Conservation (phyloP, 2,113 vertebrate genomes). For the Syngnathus floridae region DNA sequence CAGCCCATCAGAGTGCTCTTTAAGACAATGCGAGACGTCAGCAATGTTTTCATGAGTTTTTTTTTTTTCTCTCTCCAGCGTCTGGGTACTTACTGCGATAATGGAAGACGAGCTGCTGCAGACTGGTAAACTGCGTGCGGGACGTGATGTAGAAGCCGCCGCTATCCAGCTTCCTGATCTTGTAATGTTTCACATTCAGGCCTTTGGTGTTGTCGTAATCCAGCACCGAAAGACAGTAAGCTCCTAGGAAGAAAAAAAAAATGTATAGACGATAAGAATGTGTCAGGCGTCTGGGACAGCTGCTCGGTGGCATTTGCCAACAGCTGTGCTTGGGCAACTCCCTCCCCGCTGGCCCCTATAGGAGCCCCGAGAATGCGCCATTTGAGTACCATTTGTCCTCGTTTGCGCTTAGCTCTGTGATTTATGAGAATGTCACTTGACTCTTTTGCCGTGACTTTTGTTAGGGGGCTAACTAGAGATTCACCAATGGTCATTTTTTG, state of each 20-base stretch:
- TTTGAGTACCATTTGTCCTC: slow-evolving; percentile 6
- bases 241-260: slow-evolving; percentile 69
- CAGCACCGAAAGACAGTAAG: slow-evolving; percentile 90
- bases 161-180: slow-evolving; percentile 92
- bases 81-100: slow-evolving; percentile 71
- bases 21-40: neutral
- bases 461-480: neutral
- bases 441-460: neutral
- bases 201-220: slow-evolving; percentile 93
- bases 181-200: slow-evolving; percentile 95
- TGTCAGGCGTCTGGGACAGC: slow-evolving; percentile 28
- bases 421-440: neutral
- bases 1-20: slow-evolving; percentile 89
- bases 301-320: slow-evolving; percentile 41
- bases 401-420: neutral
- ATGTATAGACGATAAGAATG: slow-evolving; percentile 28
- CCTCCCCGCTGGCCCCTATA: slow-evolving; percentile 9
- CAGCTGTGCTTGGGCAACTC: slow-evolving; percentile 36
- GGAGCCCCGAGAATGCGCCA: slow-evolving; percentile 5
- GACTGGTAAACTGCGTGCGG: slow-evolving; percentile 89
- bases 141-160: slow-evolving; percentile 97
- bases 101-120: slow-evolving; percentile 93
- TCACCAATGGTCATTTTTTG: neutral
- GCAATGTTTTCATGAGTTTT: neutral
- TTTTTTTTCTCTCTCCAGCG: neutral